Conservation (phyloP, 30 jellyfish, hydroid and myxozoan species). For the Aurelia aurita region DNA sequence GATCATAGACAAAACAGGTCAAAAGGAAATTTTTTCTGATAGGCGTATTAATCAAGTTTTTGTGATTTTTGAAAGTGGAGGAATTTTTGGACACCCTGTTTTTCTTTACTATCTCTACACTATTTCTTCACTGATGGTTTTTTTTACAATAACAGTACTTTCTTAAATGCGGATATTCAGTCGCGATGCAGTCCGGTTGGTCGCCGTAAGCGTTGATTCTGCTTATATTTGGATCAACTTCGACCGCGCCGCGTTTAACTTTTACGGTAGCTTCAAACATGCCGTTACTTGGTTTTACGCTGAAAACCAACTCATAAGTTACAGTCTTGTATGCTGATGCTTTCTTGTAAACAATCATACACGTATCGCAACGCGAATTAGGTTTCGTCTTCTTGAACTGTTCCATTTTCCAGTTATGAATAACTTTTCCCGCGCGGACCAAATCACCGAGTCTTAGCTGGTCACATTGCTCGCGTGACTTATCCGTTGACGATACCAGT, state of each 20-base stretch:
- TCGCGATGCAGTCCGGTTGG: slow-evolving; percentile 85
- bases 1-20: too few relatives aligned
- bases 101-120: too few relatives aligned
- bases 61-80: too few relatives aligned
- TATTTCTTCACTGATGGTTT: too few relatives aligned
- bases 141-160: slow-evolving; percentile 68
- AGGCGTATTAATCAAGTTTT: too few relatives aligned
- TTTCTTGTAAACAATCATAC: slow-evolving; percentile 10
- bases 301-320: slow-evolving; percentile 41
- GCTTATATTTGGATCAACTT: slow-evolving; percentile 67
- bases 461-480: slow-evolving; percentile 19
- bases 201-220: slow-evolving; percentile 70
- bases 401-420: slow-evolving; percentile 26
- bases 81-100: too few relatives aligned
- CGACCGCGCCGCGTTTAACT: background rate
- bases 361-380: slow-evolving; percentile 39
- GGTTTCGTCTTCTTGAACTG: slow-evolving; percentile 25
- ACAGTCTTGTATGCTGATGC: background rate
- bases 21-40: too few relatives aligned
- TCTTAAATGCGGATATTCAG: slow-evolving; percentile 65
- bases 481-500: background rate
- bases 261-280: slow-evolving; percentile 41
- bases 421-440: slow-evolving; percentile 52
- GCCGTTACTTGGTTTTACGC: slow-evolving; percentile 61
- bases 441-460: slow-evolving; percentile 4